Conservation (phyloP, 2,888 invertebrate genomes). For the Ligdia adustata region DNA sequence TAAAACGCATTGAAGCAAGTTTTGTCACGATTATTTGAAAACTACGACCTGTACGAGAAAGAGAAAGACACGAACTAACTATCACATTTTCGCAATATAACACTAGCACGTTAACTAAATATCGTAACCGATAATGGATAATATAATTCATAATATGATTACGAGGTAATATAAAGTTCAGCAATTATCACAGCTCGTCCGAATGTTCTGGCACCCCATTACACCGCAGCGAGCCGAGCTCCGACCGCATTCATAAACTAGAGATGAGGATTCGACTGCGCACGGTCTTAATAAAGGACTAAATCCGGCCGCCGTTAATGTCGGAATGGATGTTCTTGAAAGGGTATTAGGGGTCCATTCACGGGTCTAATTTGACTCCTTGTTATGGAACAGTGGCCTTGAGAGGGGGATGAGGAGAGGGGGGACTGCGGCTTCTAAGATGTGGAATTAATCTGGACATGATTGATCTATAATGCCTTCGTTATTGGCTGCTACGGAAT, state of each 20-base stretch:
- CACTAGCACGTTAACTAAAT: no score
- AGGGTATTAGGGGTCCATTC: slow-evolving; percentile 54
- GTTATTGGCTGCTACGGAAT: background rate
- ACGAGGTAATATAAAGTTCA: no score
- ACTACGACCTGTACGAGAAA: no score
- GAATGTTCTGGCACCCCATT: background rate
- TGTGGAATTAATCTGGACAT: slow-evolving; percentile 19
- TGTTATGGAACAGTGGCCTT: slow-evolving; percentile 42
- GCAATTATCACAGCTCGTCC: no score
- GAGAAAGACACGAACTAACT: no score
- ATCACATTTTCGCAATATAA: no score
- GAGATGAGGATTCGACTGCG: slow-evolving; percentile 10
- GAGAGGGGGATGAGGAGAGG: slow-evolving; percentile 22
- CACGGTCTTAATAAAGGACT: slow-evolving; percentile 47
- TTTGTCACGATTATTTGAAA: no score
- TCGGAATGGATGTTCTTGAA: slow-evolving; percentile 47
- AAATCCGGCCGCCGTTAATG: slow-evolving; percentile 49
- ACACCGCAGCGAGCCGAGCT: background rate
- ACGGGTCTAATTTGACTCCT: slow-evolving; percentile 52
- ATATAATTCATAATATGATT: no score
- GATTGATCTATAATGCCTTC: slow-evolving; percentile 16
- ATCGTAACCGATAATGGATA: no score
- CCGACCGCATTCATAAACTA: background rate
- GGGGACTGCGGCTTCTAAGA: slow-evolving; percentile 28
- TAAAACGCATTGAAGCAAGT: no score